Base-by-base conservation (phyloP, 2,113 vertebrate species). In the Nycticryphes semicollaris region DNA sequence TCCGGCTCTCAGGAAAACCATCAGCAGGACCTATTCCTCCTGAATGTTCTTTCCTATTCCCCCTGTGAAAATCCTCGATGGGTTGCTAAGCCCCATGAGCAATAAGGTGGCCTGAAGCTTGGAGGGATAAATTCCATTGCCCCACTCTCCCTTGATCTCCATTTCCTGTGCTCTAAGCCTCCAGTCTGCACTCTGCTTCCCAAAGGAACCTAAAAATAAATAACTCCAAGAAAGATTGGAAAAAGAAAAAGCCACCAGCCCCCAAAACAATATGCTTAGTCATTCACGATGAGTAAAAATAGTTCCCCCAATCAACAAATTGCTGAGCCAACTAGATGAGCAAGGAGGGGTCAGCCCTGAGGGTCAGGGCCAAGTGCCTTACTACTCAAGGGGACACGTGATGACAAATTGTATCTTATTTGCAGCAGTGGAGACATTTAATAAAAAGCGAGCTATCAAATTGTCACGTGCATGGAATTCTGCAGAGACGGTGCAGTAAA, bases 191-290 rank as follows among this genome's bases (percentile, higher is more conserved):
- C 17, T 93, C 68, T 0, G 1, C 78, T 95, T 74, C 87, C 51
- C 70, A 73, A 94, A 92, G 73, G 60, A 96, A 84, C 45, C 92
- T 90, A 94, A 96, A 97, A 95, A 97, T 96, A 87, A 82, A 82
- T 30, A 91, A 87, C 82, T 60, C 51, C 84, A 93, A 94, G 67
- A 88, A 94, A 74, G 59, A 95, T 54, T 30, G 6, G 67, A 89
- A 95, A 94, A 84, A 78, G 48, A 75, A 76, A 90, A 95, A 92
- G 78, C 78, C 89, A 95, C 53, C 89, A 95, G 70, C 81, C 94
- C 95, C 94, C 74, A 91, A 93, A 94, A 63, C 17, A 77, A 95
- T 30, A 31, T 91, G 68, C 74, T 95, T 94, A 72, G 45, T 96
- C 91, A 94, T 83, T 87, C 39, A 50, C 9, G 47, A 28, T 59